Evolutionary conservation across 2,888 invertebrate genomes (phyloP).

Genomic region (Ommatoiulus sabulosus): DNA sequence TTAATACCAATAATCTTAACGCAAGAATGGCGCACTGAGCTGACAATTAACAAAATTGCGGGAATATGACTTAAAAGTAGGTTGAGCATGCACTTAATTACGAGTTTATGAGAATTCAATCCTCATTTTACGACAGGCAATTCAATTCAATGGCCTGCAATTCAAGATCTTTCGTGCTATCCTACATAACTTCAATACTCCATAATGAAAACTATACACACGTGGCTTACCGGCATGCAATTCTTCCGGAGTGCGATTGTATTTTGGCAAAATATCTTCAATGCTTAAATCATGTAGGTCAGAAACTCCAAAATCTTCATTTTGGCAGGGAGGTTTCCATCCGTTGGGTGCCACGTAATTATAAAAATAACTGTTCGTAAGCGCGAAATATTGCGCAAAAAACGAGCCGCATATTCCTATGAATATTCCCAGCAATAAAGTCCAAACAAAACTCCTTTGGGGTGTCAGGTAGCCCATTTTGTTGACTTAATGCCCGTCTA

Average conservation of each 20-base stretch:
- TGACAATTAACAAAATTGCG: too few relatives aligned
- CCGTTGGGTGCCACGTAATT: background rate
- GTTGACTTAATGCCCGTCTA: background rate
- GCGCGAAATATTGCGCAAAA: background rate
- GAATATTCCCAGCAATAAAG: background rate
- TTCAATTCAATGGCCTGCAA: too few relatives aligned
- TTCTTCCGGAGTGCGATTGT: background rate
- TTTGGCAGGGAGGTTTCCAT: background rate
- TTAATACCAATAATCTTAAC: too few relatives aligned
- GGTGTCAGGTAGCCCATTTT: background rate
- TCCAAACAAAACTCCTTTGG: background rate
- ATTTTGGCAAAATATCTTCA: background rate
- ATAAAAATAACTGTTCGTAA: background rate
- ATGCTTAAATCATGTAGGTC: background rate
- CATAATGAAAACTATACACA: too few relatives aligned
- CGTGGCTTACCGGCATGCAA: background rate
- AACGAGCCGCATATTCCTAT: background rate
- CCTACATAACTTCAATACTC: too few relatives aligned
- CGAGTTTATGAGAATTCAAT: too few relatives aligned
- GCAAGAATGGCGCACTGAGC: too few relatives aligned
- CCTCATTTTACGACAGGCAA: too few relatives aligned
- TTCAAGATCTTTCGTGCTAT: too few relatives aligned
- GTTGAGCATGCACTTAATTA: too few relatives aligned
- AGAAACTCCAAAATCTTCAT: too few relatives aligned
- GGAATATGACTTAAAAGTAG: too few relatives aligned